These are phyloP conservation scores for Orthonychiurus folsomi DNA, from an alignment of 2,888 invertebrate genomes.

Conservation along the genomic window DNA sequence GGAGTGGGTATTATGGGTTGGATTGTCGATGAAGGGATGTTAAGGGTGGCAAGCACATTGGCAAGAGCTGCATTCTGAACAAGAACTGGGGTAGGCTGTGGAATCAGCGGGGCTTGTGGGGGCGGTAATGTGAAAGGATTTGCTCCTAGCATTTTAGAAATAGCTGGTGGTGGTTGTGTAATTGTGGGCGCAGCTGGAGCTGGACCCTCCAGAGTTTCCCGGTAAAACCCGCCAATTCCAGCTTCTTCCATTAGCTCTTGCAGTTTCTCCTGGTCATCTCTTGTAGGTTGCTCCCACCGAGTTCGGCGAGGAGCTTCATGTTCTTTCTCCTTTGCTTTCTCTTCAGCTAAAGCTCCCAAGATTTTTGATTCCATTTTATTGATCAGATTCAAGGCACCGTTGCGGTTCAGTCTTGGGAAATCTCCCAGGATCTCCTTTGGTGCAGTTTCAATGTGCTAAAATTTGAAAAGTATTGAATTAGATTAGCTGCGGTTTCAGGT, in stretches of 20 bases:
- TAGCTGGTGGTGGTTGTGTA: not conserved
- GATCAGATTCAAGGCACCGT: constrained; percentile 54
- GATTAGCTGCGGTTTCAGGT: too few relatives aligned
- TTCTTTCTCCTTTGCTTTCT: constrained; percentile 3
- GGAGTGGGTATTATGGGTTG: not conserved
- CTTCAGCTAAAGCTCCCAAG: constrained; percentile 9
- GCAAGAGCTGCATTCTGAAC: constrained; percentile 35
- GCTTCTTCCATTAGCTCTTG: constrained; percentile 40
- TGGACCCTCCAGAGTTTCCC: constrained; percentile 30
- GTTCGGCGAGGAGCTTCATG: constrained; percentile 19
- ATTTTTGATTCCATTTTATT: constrained; percentile 30
- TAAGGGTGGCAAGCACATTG: constrained; percentile 30
- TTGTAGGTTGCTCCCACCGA: constrained; percentile 37
- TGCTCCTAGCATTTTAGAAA: not conserved
- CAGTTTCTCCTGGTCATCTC: constrained; percentile 38
- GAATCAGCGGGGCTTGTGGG: constrained; percentile 14
- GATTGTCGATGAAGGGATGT: constrained; percentile 26
- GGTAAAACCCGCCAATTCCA: constrained; percentile 37
- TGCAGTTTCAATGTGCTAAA: constrained; percentile 75
- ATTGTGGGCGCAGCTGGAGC: constrained; percentile 5
- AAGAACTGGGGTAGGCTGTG: constrained; percentile 14
- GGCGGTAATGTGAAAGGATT: not conserved
- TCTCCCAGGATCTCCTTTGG: constrained; percentile 86
- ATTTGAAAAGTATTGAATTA: too few relatives aligned
- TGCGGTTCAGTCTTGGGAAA: constrained; percentile 71